A percentile compares a stretch with the other conserved stretches of the same genome.
Conservation (phyloP, 2,888 invertebrate species). For the Caenorhabditis sp. region DNA sequence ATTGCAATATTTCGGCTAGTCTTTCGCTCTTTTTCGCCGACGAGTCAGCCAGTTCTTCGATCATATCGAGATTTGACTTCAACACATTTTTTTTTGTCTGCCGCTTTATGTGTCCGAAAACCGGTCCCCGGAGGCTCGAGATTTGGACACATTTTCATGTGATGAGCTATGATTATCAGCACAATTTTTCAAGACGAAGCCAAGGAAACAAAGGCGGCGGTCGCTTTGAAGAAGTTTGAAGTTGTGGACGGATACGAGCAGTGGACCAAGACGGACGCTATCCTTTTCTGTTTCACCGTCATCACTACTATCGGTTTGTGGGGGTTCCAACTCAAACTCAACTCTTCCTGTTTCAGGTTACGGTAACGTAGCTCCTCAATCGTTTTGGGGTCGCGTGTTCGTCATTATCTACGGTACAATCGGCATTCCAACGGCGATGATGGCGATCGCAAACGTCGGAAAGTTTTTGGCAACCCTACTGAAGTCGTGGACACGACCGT, state of each 20-base stretch:
- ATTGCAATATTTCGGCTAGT: conserved; percentile 22
- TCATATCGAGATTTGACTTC: conserved; percentile 54
- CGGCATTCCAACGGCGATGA: conserved; percentile 77
- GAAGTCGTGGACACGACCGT: conserved; percentile 69
- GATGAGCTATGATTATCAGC: conserved; percentile 22
- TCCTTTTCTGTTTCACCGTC: conserved; percentile 77
- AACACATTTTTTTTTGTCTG: conserved; percentile 34
- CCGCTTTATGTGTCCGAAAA: too few species aligned
- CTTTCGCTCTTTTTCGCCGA: conserved; percentile 15
- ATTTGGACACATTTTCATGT: too few species aligned
- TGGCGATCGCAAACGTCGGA: conserved; percentile 76
- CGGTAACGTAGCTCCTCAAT: conserved; percentile 76
- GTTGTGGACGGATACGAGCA: conserved; percentile 62
- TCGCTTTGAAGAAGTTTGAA: conserved; percentile 44
- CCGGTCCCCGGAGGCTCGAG: too few species aligned
- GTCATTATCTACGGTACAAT: conserved; percentile 76
- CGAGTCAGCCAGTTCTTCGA: conserved; percentile 40
- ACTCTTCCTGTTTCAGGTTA: too few species aligned
- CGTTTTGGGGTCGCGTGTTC: conserved; percentile 71
- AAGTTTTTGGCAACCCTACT: conserved; percentile 75
- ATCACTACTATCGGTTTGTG: conserved; percentile 74
- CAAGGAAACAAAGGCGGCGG: conserved; percentile 28
- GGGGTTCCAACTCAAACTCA: too few species aligned
- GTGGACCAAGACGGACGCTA: conserved; percentile 74
- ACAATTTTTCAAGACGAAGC: conserved; percentile 7